Percentiles rank a stretch among this genome's conserved stretches.
phyloP scores from a whole-genome alignment of 2,113 vertebrate genomes.

The Desmodus rotundus region DNA sequence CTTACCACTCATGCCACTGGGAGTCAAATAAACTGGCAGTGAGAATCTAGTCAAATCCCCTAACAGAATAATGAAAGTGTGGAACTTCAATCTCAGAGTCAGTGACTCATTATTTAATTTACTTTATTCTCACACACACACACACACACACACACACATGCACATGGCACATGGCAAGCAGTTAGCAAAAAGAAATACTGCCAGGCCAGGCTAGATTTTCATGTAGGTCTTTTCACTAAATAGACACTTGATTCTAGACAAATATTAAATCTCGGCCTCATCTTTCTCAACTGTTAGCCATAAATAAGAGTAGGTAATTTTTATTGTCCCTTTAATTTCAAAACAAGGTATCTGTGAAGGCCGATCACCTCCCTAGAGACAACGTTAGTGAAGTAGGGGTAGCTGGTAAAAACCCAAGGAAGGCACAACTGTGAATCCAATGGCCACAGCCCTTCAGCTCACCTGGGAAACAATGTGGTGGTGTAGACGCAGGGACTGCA shows the following conservation, averaged over 20 bases:
- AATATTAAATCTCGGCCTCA: not conserved
- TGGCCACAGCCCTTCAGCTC: not conserved
- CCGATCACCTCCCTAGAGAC: not conserved
- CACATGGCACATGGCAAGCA: not conserved
- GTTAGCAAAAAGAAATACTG: not conserved
- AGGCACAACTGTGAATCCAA: not conserved
- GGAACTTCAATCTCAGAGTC: not conserved
- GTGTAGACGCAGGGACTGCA: not conserved
- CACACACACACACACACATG: not conserved
- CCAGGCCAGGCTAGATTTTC: not conserved
- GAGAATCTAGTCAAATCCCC: not conserved
- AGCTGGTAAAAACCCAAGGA: not conserved
- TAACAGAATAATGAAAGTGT: not conserved
- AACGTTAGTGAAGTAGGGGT: not conserved
- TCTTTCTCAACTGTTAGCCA: not conserved
- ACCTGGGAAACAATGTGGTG: not conserved
- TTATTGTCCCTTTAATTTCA: not conserved
- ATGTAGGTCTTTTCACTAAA: not conserved
- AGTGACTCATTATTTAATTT: not conserved
- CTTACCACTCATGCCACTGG: not conserved
- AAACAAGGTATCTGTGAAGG: not conserved
- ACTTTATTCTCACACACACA: not conserved
- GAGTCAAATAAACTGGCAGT: not conserved
- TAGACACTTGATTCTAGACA: not conserved
- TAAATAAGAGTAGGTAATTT: not conserved